These are phyloP conservation scores for Danio kyathit DNA, from an alignment of 2,797 vertebrate species.

Conservation along the genomic window DNA sequence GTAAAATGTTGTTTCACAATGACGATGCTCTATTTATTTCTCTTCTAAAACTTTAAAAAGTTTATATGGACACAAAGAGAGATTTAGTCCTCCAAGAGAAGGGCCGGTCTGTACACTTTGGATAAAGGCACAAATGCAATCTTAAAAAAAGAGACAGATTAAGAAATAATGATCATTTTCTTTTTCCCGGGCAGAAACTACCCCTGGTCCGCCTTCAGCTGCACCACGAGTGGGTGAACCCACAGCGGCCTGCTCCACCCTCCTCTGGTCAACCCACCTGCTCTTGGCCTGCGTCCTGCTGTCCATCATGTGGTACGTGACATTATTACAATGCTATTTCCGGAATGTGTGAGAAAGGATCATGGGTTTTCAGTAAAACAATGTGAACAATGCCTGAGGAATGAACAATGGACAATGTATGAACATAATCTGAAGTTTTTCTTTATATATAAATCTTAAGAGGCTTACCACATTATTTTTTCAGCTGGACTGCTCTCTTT, in stretches of 20 bases:
- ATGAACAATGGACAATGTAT: neutral
- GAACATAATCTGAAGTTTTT: neutral
- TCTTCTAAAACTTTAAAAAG: too few species aligned
- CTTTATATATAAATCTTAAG: neutral
- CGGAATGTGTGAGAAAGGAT: neutral
- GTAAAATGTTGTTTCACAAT: too few species aligned
- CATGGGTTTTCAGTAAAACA: neutral
- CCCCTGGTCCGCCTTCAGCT: slow-evolving; percentile 81
- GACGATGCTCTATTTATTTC: too few species aligned
- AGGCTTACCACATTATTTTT: neutral
- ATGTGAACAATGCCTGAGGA: neutral
- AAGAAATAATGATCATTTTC: slow-evolving; percentile 52
- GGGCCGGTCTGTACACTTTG: too few species aligned
- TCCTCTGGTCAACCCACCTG: slow-evolving; percentile 61
- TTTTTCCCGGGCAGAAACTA: slow-evolving; percentile 72
- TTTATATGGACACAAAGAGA: too few species aligned
- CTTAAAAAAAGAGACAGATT: neutral
- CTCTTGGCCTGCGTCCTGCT: slow-evolving; percentile 63
- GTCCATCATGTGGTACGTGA: slow-evolving; percentile 68
- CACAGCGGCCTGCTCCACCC: slow-evolving; percentile 53
- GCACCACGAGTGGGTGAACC: slow-evolving; percentile 74
- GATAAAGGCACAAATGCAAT: too few species aligned
- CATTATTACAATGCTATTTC: slow-evolving; percentile 7
- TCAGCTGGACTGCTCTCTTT: slow-evolving; percentile 12
- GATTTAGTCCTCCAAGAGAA: too few species aligned